Percentiles rank a stretch among this genome's conserved stretches.
These are phyloP conservation scores for Chaetorhynchus papuensis DNA, from an alignment of 2,113 vertebrate genomes.

Conservation along the genomic window DNA sequence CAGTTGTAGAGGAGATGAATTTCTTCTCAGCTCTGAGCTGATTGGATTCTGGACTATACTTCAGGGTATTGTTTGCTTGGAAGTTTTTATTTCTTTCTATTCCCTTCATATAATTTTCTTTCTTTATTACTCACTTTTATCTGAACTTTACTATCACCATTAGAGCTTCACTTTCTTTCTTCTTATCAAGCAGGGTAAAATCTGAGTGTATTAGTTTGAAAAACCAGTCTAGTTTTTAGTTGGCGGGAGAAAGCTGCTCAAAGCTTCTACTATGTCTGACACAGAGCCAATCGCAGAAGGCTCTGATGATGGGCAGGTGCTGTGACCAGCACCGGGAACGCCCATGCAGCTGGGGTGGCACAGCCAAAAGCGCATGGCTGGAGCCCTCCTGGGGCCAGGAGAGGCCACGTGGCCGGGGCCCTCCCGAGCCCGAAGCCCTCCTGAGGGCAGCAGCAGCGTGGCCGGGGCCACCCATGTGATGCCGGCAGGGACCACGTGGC, in stretches of 20 bases:
- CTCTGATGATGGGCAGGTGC: neutral
- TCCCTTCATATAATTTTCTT: neutral
- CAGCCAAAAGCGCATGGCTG: rapidly evolving
- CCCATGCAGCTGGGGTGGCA: rapidly evolving
- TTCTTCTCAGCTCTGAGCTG: neutral
- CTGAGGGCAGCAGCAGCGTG: neutral
- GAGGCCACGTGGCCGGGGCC: rapidly evolving
- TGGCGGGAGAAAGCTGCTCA: neutral
- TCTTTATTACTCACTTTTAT: neutral
- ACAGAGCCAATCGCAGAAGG: neutral
- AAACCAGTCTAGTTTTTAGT: neutral
- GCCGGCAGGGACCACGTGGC: neutral
- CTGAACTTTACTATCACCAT: neutral
- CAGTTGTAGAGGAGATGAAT: neutral
- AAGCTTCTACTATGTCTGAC: neutral
- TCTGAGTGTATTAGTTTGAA: neutral
- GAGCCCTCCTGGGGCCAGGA: neutral
- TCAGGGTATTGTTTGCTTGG: neutral
- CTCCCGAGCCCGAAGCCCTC: neutral
- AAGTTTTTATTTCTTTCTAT: neutral
- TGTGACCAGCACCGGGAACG: neutral
- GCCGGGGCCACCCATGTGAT: neutral
- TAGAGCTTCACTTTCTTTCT: neutral
- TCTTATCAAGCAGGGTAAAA: neutral
- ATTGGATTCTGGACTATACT: neutral